phyloP scores from a whole-genome alignment of 2,797 vertebrate species.

The Gallinago stenura region DNA sequence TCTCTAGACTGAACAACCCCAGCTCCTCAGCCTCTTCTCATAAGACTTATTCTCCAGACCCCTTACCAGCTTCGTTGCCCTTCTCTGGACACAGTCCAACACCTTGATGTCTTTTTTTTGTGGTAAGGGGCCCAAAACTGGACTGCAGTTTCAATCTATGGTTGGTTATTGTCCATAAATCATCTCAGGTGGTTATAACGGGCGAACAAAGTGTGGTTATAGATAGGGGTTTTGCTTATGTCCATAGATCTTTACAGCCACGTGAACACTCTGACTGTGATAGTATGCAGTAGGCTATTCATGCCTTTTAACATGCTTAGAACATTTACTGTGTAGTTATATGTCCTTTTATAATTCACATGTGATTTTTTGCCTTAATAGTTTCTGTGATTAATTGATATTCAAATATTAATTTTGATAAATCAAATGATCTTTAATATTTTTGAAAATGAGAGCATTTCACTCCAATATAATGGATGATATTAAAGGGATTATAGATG shows the following conservation, averaged over 20 bases:
- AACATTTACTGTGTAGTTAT: neutral
- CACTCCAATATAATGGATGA: neutral
- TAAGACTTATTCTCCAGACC: too few relatives aligned
- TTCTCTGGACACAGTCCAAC: too few relatives aligned
- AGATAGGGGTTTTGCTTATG: neutral
- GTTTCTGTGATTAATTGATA: neutral
- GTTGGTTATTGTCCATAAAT: neutral
- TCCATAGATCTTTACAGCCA: neutral
- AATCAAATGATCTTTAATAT: neutral
- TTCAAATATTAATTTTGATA: neutral
- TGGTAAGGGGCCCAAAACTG: too few relatives aligned
- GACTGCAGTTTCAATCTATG: neutral
- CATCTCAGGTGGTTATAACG: neutral
- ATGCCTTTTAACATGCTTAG: neutral
- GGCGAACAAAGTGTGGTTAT: neutral
- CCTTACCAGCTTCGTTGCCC: too few relatives aligned
- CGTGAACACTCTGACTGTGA: neutral
- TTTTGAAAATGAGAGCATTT: neutral
- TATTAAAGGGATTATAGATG: neutral
- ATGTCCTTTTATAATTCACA: neutral
- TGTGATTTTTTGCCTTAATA: neutral
- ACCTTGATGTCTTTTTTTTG: too few relatives aligned
- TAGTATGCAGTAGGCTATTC: neutral
- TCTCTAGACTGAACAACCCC: too few relatives aligned
- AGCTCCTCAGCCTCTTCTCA: too few relatives aligned